Percentiles rank a stretch among this genome's conserved stretches.
These are phyloP conservation scores for Pollimyrus isidori DNA, from an alignment of 2,113 vertebrate genomes.

Conservation along the genomic window DNA sequence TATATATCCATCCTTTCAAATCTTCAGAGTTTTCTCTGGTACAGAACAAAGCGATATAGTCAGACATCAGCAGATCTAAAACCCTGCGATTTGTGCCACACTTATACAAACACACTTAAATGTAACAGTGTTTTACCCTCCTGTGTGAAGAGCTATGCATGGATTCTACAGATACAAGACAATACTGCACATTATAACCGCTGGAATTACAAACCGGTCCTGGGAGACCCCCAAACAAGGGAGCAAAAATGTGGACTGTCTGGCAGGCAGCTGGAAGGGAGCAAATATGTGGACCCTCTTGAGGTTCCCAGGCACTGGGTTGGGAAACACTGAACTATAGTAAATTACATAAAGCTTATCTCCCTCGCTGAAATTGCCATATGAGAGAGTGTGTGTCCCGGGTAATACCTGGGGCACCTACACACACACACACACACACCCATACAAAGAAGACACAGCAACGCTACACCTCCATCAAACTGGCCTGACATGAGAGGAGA, in stretches of 20 bases:
- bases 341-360: background rate
- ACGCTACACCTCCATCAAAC: background rate
- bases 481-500: slow-evolving; percentile 10
- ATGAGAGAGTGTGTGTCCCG: background rate
- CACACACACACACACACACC: background rate
- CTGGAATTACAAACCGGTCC: background rate
- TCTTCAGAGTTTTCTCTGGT: background rate
- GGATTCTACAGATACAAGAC: background rate
- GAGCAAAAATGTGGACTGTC: background rate
- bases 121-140: background rate
- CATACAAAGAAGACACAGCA: background rate
- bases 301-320: background rate
- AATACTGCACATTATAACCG: background rate
- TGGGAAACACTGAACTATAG: background rate
- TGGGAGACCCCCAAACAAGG: background rate
- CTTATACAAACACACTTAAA: background rate
- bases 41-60: background rate
- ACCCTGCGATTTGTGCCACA: background rate
- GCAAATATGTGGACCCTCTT: background rate
- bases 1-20: background rate
- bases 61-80: background rate
- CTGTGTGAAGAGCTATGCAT: background rate
- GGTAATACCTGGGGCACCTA: background rate
- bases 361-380: background rate
- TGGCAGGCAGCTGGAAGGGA: background rate